A percentile compares a stretch with the other conserved stretches of the same genome.
Conservation (phyloP, 2,797 vertebrate genomes). For the Smutsia temminckii region DNA sequence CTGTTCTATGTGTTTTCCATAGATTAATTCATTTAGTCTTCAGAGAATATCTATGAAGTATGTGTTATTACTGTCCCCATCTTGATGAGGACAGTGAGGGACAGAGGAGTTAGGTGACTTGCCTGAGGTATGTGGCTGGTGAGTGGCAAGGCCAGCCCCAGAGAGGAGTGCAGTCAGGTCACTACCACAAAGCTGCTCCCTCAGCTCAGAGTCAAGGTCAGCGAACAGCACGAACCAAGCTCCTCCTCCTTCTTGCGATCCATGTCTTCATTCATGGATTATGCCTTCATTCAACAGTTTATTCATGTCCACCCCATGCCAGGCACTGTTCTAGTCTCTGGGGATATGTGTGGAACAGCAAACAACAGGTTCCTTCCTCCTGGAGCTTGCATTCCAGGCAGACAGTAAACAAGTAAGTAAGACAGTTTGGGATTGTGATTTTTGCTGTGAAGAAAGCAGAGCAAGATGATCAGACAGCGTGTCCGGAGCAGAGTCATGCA, state of each 20-base stretch:
- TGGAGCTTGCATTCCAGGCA: neutral
- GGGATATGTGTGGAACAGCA: neutral
- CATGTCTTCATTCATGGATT: neutral
- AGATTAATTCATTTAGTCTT: neutral
- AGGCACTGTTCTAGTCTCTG: neutral
- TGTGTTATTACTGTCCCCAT: neutral
- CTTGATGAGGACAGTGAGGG: neutral
- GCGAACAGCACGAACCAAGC: neutral
- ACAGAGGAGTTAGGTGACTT: neutral
- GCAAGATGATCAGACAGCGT: neutral
- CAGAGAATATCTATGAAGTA: too few species aligned
- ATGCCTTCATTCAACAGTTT: neutral
- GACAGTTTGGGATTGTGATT: neutral
- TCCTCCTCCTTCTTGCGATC: neutral
- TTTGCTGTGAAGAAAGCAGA: neutral
- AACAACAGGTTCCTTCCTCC: neutral
- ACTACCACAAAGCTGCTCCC: too few species aligned
- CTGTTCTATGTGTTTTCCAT: neutral
- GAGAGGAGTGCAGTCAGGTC: too few species aligned
- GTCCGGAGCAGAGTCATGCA: neutral
- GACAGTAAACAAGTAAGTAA: neutral
- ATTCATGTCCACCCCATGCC: too few species aligned
- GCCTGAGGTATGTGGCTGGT: neutral
- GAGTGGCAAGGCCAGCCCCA: neutral
- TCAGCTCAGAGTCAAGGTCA: neutral